Conservation (phyloP, 2,113 vertebrate species). For the Phyllopteryx taeniolatus region DNA sequence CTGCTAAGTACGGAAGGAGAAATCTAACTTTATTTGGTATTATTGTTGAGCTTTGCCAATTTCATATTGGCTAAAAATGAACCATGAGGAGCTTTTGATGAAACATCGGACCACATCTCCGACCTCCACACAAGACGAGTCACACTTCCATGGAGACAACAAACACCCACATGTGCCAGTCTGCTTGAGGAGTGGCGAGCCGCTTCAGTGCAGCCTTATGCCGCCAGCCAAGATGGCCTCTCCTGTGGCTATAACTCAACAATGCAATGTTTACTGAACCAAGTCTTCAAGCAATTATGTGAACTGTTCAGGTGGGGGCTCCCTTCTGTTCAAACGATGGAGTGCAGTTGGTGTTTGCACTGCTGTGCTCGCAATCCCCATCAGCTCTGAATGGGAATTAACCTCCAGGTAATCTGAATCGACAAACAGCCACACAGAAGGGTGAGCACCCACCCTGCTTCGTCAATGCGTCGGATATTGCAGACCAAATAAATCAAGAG, state of each 20-base stretch:
- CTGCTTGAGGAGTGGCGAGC: slow-evolving; percentile 31
- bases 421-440: slow-evolving; percentile 6
- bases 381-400: slow-evolving; percentile 40
- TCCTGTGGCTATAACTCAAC: slow-evolving; percentile 56
- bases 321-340: slow-evolving; percentile 53
- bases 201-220: slow-evolving; percentile 37
- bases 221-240: slow-evolving; percentile 40
- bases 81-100: slow-evolving; percentile 27
- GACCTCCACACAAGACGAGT: slow-evolving; percentile 48
- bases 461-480: not conserved
- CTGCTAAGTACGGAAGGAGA: not conserved
- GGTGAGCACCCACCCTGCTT: not conserved
- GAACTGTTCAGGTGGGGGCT: slow-evolving; percentile 28
- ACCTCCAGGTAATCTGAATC: slow-evolving; percentile 31
- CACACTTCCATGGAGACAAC: slow-evolving; percentile 63
- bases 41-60: not conserved
- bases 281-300: slow-evolving; percentile 58
- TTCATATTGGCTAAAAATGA: slow-evolving; percentile 9
- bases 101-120: slow-evolving; percentile 40
- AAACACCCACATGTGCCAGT: slow-evolving; percentile 50
- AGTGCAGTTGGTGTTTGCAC: slow-evolving; percentile 55
- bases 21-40: not conserved
- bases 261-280: slow-evolving; percentile 62
- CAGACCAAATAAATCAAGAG: slow-evolving; percentile 27
- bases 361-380: slow-evolving; percentile 38